phyloP scores from a whole-genome alignment of 2,113 vertebrate species.

The Ondatra zibethicus region DNA sequence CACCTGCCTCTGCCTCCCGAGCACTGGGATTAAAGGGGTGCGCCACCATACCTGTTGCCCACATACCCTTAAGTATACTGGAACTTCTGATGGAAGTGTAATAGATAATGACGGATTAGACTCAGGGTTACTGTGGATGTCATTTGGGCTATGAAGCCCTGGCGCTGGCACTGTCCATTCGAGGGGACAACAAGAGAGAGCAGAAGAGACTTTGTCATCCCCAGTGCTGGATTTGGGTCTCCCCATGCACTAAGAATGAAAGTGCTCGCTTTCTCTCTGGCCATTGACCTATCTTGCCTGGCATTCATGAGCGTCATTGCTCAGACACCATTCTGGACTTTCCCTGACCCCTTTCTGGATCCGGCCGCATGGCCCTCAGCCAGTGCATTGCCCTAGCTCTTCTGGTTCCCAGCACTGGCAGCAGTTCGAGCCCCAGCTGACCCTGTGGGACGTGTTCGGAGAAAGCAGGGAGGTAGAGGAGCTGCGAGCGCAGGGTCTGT shows the following conservation, averaged over 20 bases:
- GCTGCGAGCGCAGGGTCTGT: slow-evolving; percentile 82
- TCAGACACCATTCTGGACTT: neutral
- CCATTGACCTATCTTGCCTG: neutral
- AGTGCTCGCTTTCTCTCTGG: neutral
- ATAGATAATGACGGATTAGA: neutral
- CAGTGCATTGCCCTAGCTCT: neutral
- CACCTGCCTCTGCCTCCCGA: neutral
- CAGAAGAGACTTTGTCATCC: neutral
- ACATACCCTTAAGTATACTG: neutral
- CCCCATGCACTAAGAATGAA: neutral
- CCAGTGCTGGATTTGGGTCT: neutral
- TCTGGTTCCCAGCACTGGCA: slow-evolving; percentile 89
- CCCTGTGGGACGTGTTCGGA: slow-evolving; percentile 87
- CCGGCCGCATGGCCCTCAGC: neutral
- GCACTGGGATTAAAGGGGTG: neutral
- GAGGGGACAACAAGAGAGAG: neutral
- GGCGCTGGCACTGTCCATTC: neutral
- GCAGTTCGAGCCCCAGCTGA: slow-evolving; percentile 85
- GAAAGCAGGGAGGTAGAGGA: slow-evolving; percentile 81
- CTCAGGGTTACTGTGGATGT: neutral
- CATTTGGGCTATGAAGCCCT: neutral
- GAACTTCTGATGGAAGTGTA: neutral
- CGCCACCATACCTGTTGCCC: neutral
- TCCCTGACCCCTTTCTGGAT: neutral
- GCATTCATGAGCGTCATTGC: neutral